Percentiles rank a stretch among this genome's conserved stretches.
These are phyloP conservation scores for Huso huso DNA, from an alignment of 2,797 vertebrate genomes.

Conservation along the genomic window DNA sequence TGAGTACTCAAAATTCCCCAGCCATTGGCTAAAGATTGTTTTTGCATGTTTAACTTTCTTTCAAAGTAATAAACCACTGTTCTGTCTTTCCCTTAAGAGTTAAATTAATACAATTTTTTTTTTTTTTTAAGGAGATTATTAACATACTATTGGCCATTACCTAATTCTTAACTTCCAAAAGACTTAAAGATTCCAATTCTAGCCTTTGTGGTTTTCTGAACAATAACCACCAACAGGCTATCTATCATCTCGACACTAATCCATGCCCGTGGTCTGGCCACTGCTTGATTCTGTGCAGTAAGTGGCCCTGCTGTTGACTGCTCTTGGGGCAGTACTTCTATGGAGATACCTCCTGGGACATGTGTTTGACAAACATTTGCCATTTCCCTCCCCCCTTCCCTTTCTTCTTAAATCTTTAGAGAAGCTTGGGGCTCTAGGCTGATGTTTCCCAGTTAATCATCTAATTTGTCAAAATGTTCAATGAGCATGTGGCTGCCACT, in stretches of 20 bases:
- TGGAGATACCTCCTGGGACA: conserved; percentile 12
- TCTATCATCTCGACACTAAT: conserved; percentile 29
- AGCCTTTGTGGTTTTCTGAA: neutral
- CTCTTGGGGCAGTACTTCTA: neutral
- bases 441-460: conserved; percentile 28
- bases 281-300: conserved; percentile 26
- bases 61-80: too few species aligned
- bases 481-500: conserved; percentile 33
- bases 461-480: conserved; percentile 36
- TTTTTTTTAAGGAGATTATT: too few species aligned
- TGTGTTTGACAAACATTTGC: conserved; percentile 17
- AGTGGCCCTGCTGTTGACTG: conserved; percentile 15
- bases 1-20: too few species aligned
- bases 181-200: neutral
- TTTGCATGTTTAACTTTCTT: too few species aligned
- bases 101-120: too few species aligned
- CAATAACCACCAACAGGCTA: neutral
- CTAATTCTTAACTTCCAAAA: too few species aligned
- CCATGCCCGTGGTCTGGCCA: neutral
- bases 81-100: too few species aligned
- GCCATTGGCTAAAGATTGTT: too few species aligned
- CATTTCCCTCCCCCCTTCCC: conserved; percentile 15
- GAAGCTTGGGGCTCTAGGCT: conserved; percentile 15
- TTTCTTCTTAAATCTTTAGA: conserved; percentile 21
- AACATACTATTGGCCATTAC: too few species aligned